Base-by-base conservation (phyloP, 2,113 vertebrate species). In the Zosterops hypoxanthus region DNA sequence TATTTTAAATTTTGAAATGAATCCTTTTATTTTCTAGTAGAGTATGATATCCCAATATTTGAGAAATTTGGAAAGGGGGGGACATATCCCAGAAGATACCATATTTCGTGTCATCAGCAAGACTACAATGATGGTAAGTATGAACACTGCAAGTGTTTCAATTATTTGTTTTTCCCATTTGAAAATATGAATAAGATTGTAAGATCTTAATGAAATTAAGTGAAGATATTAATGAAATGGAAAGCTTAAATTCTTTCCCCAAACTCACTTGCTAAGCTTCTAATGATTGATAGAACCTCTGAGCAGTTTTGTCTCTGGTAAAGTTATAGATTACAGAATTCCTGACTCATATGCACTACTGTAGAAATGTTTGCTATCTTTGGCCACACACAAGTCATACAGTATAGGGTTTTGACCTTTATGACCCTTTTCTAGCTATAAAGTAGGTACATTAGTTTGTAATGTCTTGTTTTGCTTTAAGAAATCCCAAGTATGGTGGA, bases 21-120 rank as follows among this genome's bases (percentile, higher is more conserved):
- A 46, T 61, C 2, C 68, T 93, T 95, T 69, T 47, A 14, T 90
- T 87, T 87, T 98, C 46, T 87, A 90, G 82, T 96, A 99, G 99
- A 99, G 90, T 99, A 99, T 64, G 99, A 99, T 95, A 99, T 99
- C 88, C 99, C 99, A 41, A 98, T 99, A 95, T 99, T 99, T 97
- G 99, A 99, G 97, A 99, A 99, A 96, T 98, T 99, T 71, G 99
- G 99, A 60, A 99, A 99, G 96, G 99, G 99, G 9, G 99, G 99
- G 5, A 99, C 99, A 19, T 99, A 99, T 76, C 99, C 99, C 34
- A 98, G 99, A 71, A 98, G 99, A 73, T 99, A 99, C 14, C 99
- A 99, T 86, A 97, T 99, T 95, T 98, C 99, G 17, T 99, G 99
- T 86, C 98, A 99, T 91, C 98, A 99, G 39, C 99, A 99, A 80